These are phyloP conservation scores for Triplophysa yarkandensis DNA, from an alignment of 2,797 vertebrate genomes.

Conservation along the genomic window DNA sequence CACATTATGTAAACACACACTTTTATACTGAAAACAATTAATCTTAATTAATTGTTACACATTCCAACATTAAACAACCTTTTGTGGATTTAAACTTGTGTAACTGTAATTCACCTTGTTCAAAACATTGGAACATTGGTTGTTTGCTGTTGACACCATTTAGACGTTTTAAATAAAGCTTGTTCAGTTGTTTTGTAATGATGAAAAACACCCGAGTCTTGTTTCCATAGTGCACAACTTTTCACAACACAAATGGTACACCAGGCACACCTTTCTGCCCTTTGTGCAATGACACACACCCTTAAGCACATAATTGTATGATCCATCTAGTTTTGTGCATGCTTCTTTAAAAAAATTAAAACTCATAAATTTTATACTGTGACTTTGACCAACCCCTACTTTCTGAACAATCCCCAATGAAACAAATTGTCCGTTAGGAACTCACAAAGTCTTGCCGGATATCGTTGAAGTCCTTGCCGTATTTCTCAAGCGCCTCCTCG, in stretches of 20 bases:
- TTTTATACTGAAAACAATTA: no score
- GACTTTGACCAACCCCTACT: background rate
- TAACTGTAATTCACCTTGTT: background rate
- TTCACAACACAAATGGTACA: background rate
- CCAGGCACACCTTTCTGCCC: background rate
- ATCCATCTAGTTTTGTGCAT: background rate
- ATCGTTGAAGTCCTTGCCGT: slow-evolving; percentile 98
- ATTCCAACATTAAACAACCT: background rate
- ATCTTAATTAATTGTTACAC: no score
- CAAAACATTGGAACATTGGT: background rate
- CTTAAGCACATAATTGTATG: no score
- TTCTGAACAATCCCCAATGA: background rate
- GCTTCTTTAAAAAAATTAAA: no score
- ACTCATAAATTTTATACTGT: background rate
- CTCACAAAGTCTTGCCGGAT: slow-evolving; percentile 99
- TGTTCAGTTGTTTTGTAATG: background rate
- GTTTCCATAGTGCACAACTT: background rate
- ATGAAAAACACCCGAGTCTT: background rate
- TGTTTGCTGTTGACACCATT: background rate
- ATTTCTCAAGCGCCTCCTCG: slow-evolving; percentile 96
- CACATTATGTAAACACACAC: no score
- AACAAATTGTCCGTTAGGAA: slow-evolving; percentile 47
- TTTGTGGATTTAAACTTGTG: background rate
- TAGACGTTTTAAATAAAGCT: background rate
- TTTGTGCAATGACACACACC: background rate